These are phyloP conservation scores for Polymixis lichenea DNA, from an alignment of 2,888 invertebrate genomes.

Conservation along the genomic window DNA sequence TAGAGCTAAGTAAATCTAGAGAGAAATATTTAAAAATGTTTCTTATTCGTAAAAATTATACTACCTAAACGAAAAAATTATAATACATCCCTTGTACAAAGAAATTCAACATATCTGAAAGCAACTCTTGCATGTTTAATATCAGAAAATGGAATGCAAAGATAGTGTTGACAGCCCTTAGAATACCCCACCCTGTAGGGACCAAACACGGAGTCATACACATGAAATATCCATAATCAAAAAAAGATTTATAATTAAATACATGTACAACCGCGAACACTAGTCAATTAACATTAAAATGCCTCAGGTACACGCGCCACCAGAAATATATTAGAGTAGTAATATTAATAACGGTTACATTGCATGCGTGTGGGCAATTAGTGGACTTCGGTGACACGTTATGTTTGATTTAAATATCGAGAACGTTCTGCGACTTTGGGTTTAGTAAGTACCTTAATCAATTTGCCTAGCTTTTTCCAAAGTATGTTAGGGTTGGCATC, in stretches of 20 bases:
- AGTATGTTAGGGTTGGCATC: no score
- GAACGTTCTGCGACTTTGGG: constrained; percentile 22
- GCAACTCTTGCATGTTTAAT: constrained; percentile 22
- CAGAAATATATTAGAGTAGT: constrained; percentile 65
- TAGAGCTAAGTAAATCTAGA: no score
- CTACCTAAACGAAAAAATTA: background rate
- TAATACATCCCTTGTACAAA: background rate
- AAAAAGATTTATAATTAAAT: constrained; percentile 67
- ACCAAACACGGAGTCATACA: constrained; percentile 19
- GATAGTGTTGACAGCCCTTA: constrained; percentile 16
- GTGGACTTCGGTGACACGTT: constrained; percentile 62
- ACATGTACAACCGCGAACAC: constrained; percentile 53
- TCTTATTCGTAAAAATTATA: no score
- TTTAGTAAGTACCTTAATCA: background rate
- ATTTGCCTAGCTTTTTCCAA: no score
- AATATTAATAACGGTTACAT: constrained; percentile 71
- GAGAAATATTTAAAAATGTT: no score
- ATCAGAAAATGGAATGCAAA: constrained; percentile 31
- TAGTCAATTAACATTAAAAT: constrained; percentile 68
- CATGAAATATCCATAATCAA: constrained; percentile 60
- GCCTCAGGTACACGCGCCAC: constrained; percentile 51
- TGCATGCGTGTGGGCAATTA: constrained; percentile 74
- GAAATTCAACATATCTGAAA: background rate
- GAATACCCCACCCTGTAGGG: constrained; percentile 29
- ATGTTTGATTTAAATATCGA: constrained; percentile 68